phyloP scores from a whole-genome alignment of 1,140 invertebrate genomes.

The Polypedilum pembai region DNA sequence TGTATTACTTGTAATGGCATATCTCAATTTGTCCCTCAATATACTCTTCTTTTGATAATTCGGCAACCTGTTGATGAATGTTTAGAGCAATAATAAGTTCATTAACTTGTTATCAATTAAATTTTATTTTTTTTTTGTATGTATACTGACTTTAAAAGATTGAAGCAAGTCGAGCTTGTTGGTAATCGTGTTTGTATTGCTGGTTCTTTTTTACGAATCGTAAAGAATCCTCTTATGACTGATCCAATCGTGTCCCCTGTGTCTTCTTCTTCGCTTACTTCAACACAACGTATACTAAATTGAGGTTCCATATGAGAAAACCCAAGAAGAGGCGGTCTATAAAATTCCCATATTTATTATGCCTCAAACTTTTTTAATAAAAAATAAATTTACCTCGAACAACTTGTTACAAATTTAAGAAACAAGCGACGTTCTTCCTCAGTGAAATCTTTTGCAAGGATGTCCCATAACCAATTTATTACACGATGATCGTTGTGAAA shows the following conservation, averaged over 20 bases:
- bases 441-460: conserved; percentile 91
- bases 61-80: conserved; percentile 53
- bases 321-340: conserved; percentile 92
- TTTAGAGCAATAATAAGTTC: background rate
- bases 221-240: conserved; percentile 96
- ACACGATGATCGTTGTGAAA: conserved; percentile 98
- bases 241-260: conserved; percentile 62
- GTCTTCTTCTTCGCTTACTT: conserved; percentile 97
- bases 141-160: conserved; percentile 71
- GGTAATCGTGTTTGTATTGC: conserved; percentile 75
- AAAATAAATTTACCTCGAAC: conserved; percentile 48
- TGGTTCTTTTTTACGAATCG: conserved; percentile 91
- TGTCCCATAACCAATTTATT: conserved; percentile 98
- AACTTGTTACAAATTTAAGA: conserved; percentile 99
- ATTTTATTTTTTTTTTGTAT: background rate
- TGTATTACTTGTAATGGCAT: conserved; percentile 95
- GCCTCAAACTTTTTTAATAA: too few species aligned
- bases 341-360: background rate
- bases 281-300: conserved; percentile 98
- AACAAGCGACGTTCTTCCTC: conserved; percentile 88
- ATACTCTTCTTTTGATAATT: conserved; percentile 97
- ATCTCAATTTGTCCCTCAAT: conserved; percentile 89
- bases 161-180: conserved; percentile 98
- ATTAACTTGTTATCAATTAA: background rate
- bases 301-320: conserved; percentile 96